These are phyloP conservation scores for Leuciscus idus DNA, from an alignment of 2,113 vertebrate species.

Conservation along the genomic window DNA sequence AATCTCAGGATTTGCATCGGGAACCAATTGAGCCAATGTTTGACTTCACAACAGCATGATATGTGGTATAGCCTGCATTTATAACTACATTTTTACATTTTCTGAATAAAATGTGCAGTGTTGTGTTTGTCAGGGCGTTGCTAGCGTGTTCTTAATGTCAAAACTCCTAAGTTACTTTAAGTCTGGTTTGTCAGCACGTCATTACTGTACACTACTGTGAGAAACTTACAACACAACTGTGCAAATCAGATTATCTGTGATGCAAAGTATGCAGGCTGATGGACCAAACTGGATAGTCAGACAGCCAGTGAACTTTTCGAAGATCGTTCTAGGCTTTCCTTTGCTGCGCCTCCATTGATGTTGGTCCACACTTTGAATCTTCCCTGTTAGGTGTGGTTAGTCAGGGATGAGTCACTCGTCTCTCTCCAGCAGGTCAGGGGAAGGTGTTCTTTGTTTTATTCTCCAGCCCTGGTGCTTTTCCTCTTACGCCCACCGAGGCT, in stretches of 20 bases:
- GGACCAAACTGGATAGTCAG: slow-evolving; percentile 26
- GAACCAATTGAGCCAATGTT: not conserved
- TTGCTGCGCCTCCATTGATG: no score
- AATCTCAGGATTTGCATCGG: not conserved
- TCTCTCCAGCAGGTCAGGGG: not conserved
- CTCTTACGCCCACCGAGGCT: not conserved
- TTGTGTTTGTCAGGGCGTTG: not conserved
- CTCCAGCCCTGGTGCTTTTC: not conserved
- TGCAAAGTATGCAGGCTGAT: not conserved
- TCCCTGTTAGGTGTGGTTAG: slow-evolving; percentile 21
- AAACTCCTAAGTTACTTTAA: not conserved
- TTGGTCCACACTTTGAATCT: not conserved
- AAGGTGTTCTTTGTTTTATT: slow-evolving; percentile 6
- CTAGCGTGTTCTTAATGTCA: not conserved
- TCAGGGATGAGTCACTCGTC: slow-evolving; percentile 11
- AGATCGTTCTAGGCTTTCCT: not conserved
- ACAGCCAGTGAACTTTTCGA: not conserved
- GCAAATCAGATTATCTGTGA: slow-evolving; percentile 35
- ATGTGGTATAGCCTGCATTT: not conserved
- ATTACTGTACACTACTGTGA: not conserved
- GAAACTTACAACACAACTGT: not conserved
- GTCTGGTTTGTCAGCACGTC: not conserved
- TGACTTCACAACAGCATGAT: not conserved
- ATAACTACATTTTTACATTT: not conserved
- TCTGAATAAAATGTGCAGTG: not conserved